Base-by-base conservation (phyloP, 2,113 vertebrate species). In the Lophius piscatorius region DNA sequence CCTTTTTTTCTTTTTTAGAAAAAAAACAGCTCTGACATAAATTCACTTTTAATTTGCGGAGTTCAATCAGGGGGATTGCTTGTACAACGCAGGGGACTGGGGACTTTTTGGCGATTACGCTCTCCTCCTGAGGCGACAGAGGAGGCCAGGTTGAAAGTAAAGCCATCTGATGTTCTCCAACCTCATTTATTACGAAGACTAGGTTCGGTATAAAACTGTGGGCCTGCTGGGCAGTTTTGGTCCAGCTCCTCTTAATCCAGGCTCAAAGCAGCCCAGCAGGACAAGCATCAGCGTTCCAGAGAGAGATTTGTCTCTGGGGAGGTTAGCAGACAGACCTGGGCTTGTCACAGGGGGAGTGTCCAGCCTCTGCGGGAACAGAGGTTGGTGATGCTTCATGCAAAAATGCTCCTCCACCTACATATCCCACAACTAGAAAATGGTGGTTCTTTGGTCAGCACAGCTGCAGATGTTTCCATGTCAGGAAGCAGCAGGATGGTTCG, bases 391-490 rank as follows among this genome's bases (percentile, higher is more conserved):
- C 44, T 55, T 68, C 45, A 50, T 52, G n/a, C 21, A 63, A 34
- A 72, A 74, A 76, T 78, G 64, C 51, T 21, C 29, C 22, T 22
- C 45, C 54, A 62, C 61, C 77, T 67, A 69, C 75, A 49, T 52
- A 28, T 35, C 42, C 18, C 60, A 16, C 18, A 70, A 2, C 28
- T 36, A 11, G 23, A 67, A 56, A 67, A 46, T 18, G 45, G 21
- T 28, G 50, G n/a, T 45, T 24, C 31, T 33, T 23, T 40, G 62
- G 52, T 54, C 70, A 60, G 34, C 52, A 49, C 58, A 46, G 64
- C 63, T 54, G 68, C 68, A 76, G 80, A 54, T 74, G 77, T 76
- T 70, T 80, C 78, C 73, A 42, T 48, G 38, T 66, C 82, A 85
- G 75, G 80, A 85, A 86, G 62, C 65, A 40, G 57, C 10, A 70